Evolutionary conservation across 2,113 vertebrate species (phyloP).

Genomic region (Nesoenas mayeri): DNA sequence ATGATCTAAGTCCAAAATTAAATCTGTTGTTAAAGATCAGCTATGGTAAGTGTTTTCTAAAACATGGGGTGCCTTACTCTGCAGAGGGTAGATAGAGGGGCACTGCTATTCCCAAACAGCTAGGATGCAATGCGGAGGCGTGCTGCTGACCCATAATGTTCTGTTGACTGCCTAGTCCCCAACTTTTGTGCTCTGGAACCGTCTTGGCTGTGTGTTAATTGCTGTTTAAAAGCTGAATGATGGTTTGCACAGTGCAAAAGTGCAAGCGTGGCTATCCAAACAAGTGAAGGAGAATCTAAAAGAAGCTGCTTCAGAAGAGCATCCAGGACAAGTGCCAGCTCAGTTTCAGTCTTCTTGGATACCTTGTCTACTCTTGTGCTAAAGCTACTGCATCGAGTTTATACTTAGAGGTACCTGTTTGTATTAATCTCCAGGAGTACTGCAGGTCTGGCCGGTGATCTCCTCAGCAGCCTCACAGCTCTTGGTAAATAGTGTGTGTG

Average conservation of each 20-base stretch:
- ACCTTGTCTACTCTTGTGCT: not conserved
- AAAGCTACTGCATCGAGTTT: not conserved
- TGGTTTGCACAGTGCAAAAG: not conserved
- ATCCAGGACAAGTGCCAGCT: not conserved
- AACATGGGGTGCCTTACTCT: not conserved
- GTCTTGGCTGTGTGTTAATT: not conserved
- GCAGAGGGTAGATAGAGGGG: not conserved
- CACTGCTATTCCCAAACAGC: not conserved
- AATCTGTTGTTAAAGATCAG: not conserved
- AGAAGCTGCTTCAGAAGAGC: not conserved
- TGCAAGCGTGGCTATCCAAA: not conserved
- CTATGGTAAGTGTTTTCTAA: not conserved
- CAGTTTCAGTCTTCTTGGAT: not conserved
- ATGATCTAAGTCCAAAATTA: not conserved
- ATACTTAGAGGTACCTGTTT: not conserved
- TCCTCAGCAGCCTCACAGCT: not conserved
- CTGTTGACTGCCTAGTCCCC: not conserved
- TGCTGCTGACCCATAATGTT: rapidly evolving
- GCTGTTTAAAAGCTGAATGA: not conserved
- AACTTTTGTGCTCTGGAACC: not conserved
- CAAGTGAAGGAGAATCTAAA: not conserved
- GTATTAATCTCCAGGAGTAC: not conserved
- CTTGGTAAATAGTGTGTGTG: not conserved
- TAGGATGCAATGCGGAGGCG: rapidly evolving
- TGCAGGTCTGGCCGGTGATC: not conserved